Evolutionary conservation across 2,888 invertebrate species (phyloP).

Genomic region (Drosophila austrosaltans): DNA sequence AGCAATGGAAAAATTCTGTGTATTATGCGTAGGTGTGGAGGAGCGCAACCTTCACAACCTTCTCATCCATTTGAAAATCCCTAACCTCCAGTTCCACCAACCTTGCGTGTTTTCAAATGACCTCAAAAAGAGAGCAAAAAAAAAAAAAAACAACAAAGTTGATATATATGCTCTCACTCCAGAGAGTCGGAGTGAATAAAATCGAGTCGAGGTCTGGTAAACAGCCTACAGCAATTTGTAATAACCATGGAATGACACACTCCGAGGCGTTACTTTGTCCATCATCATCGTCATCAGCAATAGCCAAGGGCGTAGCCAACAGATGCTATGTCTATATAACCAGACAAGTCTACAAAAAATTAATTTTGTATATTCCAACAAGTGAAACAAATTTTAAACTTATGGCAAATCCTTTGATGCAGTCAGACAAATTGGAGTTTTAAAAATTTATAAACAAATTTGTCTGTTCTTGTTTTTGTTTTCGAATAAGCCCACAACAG

Average conservation of each 20-base stretch:
- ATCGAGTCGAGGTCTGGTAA: conserved; percentile 37
- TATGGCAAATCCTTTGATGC: not conserved
- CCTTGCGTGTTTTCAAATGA: conserved; percentile 11
- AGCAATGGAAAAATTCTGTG: conserved; percentile 10
- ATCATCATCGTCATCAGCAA: conserved; percentile 33
- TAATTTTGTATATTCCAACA: not conserved
- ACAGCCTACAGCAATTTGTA: conserved; percentile 62
- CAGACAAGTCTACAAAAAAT: not conserved
- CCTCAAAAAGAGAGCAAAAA: conserved; percentile 1
- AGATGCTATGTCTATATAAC: not conserved
- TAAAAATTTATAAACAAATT: too few species aligned
- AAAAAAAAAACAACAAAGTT: conserved; percentile 17
- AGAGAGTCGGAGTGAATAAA: not conserved
- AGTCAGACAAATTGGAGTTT: not conserved
- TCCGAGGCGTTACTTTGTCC: conserved; percentile 37
- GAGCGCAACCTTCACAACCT: conserved; percentile 19
- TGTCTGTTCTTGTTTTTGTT: not conserved
- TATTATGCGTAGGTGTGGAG: conserved; percentile 14
- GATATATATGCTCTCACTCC: conserved; percentile 38
- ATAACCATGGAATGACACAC: conserved; percentile 52
- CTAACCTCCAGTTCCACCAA: conserved; percentile 15
- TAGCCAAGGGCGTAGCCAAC: conserved; percentile 13
- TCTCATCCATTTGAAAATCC: conserved; percentile 26
- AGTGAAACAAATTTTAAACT: not conserved
- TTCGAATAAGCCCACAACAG: not conserved